Base-by-base conservation (phyloP, 2,888 invertebrate species). In the Craniophora ligustri region DNA sequence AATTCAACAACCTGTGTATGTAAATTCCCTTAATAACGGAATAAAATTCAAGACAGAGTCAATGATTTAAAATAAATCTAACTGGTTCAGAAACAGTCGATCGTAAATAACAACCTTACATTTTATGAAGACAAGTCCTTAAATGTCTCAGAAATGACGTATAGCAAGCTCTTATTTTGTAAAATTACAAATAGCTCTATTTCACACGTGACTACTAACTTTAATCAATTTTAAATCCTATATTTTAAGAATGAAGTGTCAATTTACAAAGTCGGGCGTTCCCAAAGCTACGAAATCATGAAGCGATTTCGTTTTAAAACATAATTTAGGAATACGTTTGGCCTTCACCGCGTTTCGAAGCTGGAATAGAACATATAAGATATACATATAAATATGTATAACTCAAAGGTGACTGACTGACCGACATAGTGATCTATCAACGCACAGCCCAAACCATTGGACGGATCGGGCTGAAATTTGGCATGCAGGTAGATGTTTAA, bases 121-220 rank as follows among this genome's bases (percentile, higher is more conserved):
- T 62, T 61, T 45, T 13, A 30, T 10, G 39, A 36, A 48, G 19
- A 39, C 46, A 21, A 39, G 40, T 56, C 40, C 15, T 21, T 35
- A 23, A 32, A 15, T 6, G 8, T 45, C 19, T 19, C 15, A 6
- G 10, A 18, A 36, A 36, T 35, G 36, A 46, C 16, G 39, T 13
- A 64, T 14, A 46, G 7, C 47, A 14, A 15, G 34, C 18, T 46
- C 26, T 35, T 40, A 45, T 45, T 44, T 35, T 51, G 35, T n/a
- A n/a, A n/a, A n/a, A n/a, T 49, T 45, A 58, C 35, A 49, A 54
- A 45, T 51, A 46, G 26, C 49, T 62, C 58, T 45, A 42, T 67
- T 63, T 67, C 58, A 39, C 36, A 53, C 68, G 64, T 60, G 64
- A 49, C 48, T 36, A 32, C 28, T 7, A 35, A 14, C 42, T 40